Base-by-base conservation (phyloP, 2,797 vertebrate species). In the Cheirogaleus major region DNA sequence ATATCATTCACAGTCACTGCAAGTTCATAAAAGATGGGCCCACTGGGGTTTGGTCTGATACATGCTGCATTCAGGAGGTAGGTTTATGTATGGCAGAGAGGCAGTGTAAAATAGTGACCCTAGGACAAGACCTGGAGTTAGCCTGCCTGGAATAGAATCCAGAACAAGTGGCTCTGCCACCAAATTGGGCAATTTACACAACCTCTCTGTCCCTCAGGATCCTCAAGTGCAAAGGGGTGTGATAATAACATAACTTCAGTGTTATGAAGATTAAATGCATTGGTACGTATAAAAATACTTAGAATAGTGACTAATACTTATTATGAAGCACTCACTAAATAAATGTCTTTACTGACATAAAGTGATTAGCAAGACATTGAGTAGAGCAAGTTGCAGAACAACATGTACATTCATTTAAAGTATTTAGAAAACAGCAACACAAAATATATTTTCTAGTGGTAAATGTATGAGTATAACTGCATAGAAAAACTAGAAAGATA, bases 251-350 rank as follows among this genome's bases (percentile, higher is more conserved):
- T 9, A 79, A 89, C 25, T 57, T 20, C 45, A 63, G 18, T 93
- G 69, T 86, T 87, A 61, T 69, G 87, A 97, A 85, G 67, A 97
- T 30, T 83, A 81, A 90, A 84, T 43, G 65, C 65, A 89, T 65
- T 92, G 59, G 81, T 20, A 89, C 27, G 63, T 35, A 86, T 2
- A 17, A 61, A 72, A 89, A 50, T 80, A 35, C 78, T 92, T 52
- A 91, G 48, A 81, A 95, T 55, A 94, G 52, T 55, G 48, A 89
- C 27, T 22, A 17, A 13, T 55, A 86, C 4, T 30, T 25, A 50
- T 25, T 25, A 75, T 78, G 70, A 73, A 73, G 22, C 23, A 57
- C 43, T 72, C 61, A 38, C 57, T 15, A 50, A 48, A 59, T 15
- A 50, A 48, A 59, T 69, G 50, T 87, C 85, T 82, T 85, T 79